Percentiles rank a stretch among this genome's conserved stretches.
Conservation (phyloP, 2,113 vertebrate genomes). For the Opisthocomus hoazin region DNA sequence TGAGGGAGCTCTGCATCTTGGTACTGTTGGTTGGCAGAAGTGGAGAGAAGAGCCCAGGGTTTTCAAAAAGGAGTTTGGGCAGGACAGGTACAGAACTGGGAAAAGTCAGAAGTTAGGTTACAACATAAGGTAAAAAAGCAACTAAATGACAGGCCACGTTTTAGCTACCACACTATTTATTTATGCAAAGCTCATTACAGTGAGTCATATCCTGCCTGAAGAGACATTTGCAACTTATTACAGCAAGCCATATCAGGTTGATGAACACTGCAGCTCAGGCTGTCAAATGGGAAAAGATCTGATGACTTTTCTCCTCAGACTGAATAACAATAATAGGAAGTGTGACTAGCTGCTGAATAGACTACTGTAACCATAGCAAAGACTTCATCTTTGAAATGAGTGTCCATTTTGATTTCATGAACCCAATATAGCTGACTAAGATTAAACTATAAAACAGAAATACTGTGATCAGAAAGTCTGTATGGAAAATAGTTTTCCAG, state of each 20-base stretch:
- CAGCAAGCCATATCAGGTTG: not conserved
- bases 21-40: not conserved
- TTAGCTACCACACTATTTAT: not conserved
- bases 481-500: not conserved
- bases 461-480: not conserved
- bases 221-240: not conserved
- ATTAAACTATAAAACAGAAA: not conserved
- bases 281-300: not conserved
- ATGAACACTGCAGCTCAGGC: not conserved
- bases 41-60: fast-evolving
- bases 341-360: not conserved
- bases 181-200: not conserved
- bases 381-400: not conserved
- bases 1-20: not conserved
- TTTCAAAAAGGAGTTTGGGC: not conserved
- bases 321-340: not conserved
- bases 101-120: not conserved
- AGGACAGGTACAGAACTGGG: not conserved
- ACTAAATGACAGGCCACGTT: not conserved
- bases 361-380: not conserved
- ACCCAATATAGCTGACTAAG: not conserved
- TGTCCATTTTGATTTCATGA: not conserved
- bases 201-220: not conserved
- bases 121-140: not conserved
- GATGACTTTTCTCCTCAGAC: not conserved